Evolutionary conservation across 2,888 invertebrate genomes (phyloP).

Genomic region (Orgyia antiqua): DNA sequence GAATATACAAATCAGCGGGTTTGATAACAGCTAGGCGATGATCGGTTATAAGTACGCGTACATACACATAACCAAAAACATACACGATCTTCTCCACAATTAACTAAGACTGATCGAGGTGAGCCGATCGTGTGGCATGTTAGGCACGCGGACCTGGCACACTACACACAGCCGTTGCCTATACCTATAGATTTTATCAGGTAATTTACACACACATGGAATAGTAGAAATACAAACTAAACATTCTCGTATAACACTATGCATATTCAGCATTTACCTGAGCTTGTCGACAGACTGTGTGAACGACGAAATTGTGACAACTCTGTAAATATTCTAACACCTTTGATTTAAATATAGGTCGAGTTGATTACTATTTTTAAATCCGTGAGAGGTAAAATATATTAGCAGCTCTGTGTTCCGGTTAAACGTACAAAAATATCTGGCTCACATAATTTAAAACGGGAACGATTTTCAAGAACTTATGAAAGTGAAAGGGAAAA

Average conservation of each 20-base stretch:
- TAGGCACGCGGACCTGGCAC: slow-evolving; percentile 43
- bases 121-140: slow-evolving; percentile 43
- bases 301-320: slow-evolving; percentile 54
- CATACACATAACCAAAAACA: slow-evolving; percentile 47
- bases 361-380: slow-evolving; percentile 59
- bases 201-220: slow-evolving; percentile 33
- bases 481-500: slow-evolving; percentile 1
- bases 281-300: slow-evolving; percentile 35
- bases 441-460: too few species aligned
- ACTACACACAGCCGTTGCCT: slow-evolving; percentile 53
- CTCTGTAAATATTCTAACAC: slow-evolving; percentile 42
- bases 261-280: slow-evolving; percentile 41
- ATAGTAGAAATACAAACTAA: slow-evolving; percentile 7
- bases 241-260: slow-evolving; percentile 13
- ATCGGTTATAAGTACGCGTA: slow-evolving; percentile 41
- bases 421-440: slow-evolving; percentile 27
- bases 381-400: slow-evolving; percentile 41
- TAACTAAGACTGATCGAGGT: slow-evolving; percentile 49
- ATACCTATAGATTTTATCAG: slow-evolving; percentile 41
- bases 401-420: slow-evolving; percentile 34
- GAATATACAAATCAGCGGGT: slow-evolving; percentile 60
- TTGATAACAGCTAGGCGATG: slow-evolving; percentile 62
- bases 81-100: slow-evolving; percentile 53
- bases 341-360: slow-evolving; percentile 45
- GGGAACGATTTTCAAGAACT: slow-evolving; percentile 7